A percentile compares a stretch with the other conserved stretches of the same genome.
Evolutionary conservation across 1,140 invertebrate genomes (phyloP).

Genomic region (Meloidogyne floridensis): DNA sequence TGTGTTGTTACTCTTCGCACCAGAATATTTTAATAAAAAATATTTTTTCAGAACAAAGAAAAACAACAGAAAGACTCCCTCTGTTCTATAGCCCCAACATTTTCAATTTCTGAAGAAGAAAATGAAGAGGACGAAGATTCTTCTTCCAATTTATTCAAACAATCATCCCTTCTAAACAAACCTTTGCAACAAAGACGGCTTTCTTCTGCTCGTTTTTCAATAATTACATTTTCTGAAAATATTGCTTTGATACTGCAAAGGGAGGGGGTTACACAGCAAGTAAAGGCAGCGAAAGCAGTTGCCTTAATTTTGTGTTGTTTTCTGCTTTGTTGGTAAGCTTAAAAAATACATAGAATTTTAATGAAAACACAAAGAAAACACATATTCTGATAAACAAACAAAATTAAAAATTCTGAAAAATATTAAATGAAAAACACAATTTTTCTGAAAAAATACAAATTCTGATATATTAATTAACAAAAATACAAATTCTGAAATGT

Average conservation of each 20-base stretch:
- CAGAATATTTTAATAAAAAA: too few species aligned
- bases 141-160: too few species aligned
- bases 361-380: too few species aligned
- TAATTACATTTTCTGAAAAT: slow-evolving; percentile 41
- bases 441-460: too few species aligned
- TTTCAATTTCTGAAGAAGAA: not conserved
- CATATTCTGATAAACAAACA: too few species aligned
- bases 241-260: slow-evolving; percentile 41
- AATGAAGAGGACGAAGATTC: not conserved
- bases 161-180: slow-evolving; percentile 6
- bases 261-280: slow-evolving; percentile 36
- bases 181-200: slow-evolving; percentile 14
- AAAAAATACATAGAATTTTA: not conserved
- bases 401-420: too few species aligned
- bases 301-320: slow-evolving; percentile 39
- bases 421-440: too few species aligned
- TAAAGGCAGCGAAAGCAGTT: slow-evolving; percentile 45
- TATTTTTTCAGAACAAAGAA: too few species aligned
- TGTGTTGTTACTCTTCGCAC: too few species aligned
- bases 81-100: not conserved
- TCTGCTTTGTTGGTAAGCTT: slow-evolving; percentile 33
- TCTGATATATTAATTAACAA: too few species aligned
- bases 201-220: slow-evolving; percentile 33
- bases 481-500: too few species aligned
- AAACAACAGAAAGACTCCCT: not conserved